These are phyloP conservation scores for Myotis yumanensis DNA, from an alignment of 2,113 vertebrate genomes.

Conservation along the genomic window DNA sequence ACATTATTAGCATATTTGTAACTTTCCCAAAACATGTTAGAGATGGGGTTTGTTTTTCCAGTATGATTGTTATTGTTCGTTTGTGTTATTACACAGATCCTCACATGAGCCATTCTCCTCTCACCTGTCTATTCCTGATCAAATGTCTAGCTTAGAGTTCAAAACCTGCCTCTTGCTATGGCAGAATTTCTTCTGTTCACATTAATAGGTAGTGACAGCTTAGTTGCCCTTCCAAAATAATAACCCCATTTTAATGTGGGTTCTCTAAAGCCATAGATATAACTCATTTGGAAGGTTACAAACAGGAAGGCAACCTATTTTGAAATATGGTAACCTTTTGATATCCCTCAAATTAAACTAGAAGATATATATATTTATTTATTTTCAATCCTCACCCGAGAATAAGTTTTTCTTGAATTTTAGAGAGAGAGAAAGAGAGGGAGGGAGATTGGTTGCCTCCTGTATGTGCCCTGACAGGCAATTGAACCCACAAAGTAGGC, in stretches of 20 bases:
- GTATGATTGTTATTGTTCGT: background rate
- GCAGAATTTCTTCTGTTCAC: background rate
- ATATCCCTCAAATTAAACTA: background rate
- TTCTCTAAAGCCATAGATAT: background rate
- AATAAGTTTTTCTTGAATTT: background rate
- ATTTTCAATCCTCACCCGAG: background rate
- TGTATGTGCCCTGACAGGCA: background rate
- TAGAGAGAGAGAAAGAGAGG: background rate
- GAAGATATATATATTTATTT: background rate
- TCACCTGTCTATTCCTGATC: background rate
- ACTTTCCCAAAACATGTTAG: background rate
- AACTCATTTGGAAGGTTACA: background rate
- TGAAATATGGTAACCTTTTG: background rate
- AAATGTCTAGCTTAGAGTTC: background rate
- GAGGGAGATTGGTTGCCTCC: background rate
- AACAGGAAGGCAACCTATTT: background rate
- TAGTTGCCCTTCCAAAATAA: slow-evolving; percentile 14
- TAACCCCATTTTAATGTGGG: background rate
- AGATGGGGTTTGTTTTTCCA: background rate
- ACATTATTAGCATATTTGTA: background rate
- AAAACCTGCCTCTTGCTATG: background rate
- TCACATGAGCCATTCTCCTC: background rate
- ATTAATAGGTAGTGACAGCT: background rate
- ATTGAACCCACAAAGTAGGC: background rate
- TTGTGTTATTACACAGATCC: background rate